Base-by-base conservation (phyloP, 1,140 invertebrate genomes). In the Drosophila pallidifrons region DNA sequence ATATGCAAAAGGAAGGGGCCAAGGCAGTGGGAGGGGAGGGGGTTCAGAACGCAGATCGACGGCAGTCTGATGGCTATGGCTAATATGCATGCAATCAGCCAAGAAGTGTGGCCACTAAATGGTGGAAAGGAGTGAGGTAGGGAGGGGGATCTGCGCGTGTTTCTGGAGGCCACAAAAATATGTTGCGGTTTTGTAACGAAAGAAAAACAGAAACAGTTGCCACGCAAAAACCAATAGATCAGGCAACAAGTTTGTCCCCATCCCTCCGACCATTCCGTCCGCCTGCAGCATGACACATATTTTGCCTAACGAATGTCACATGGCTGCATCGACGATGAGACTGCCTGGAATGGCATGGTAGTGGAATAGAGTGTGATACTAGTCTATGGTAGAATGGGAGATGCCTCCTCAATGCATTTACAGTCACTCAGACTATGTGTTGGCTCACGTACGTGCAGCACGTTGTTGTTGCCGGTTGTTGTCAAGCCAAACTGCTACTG, bases 251-350 rank as follows among this genome's bases (percentile, higher is more conserved):
- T 63, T 41, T 45, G 41, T 63, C 51, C 51, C n/a, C 11, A 16
- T 46, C 45, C 57, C 66, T n/a, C 49, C 35, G 7, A 52, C 54
- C 64, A 61, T 45, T 66, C 68, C 63, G 46, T 45, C 52, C 63
- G n/a, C 6, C 43, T 43, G 57, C 51, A 51, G 60, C 73, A 77
- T 80, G 83, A 82, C 83, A 87, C 83, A 87, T 87, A 87, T 87
- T 87, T 87, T 88, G 76, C 80, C 71, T 88, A 87, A 87, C 82
- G 82, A 87, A 88, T 87, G 82, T 88, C 82, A 88, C 83, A 81
- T 75, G 74, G 68, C 20, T 46, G n/a, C 32, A 64, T 32, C 68
- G 51, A 46, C 68, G 59, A 59, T 54, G 63, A 32, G 45, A 57
- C 43, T 63, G 59, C 65, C 60, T 61, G 54, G 71, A 64, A 57